phyloP scores from a whole-genome alignment of 2,888 invertebrate genomes.

The Oligia latruncula region DNA sequence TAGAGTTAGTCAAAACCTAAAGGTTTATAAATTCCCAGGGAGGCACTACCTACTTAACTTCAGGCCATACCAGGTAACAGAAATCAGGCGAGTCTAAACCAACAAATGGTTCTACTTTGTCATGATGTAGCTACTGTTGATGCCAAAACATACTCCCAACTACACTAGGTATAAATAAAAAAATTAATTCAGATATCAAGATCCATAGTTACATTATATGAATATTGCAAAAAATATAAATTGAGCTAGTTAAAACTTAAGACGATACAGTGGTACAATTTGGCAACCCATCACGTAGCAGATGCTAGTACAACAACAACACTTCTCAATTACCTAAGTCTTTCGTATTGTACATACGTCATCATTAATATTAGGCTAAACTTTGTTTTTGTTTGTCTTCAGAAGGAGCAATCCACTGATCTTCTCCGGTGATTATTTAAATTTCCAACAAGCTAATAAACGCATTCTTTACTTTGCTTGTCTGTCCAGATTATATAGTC shows the following conservation, averaged over 20 bases:
- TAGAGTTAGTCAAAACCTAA: not conserved
- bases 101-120: not conserved
- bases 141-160: conserved; percentile 10
- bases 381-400: conserved; percentile 28
- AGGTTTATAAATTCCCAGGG: not conserved
- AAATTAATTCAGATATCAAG: too few relatives aligned
- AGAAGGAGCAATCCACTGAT: not conserved
- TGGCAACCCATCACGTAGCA: conserved; percentile 41
- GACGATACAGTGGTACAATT: conserved; percentile 23
- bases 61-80: not conserved
- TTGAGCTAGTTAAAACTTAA: conserved; percentile 14
- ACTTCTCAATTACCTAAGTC: not conserved
- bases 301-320: conserved; percentile 39
- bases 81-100: not conserved
- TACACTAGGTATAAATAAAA: not conserved
- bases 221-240: too few relatives aligned
- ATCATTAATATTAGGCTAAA: conserved; percentile 23
- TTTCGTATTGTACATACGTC: conserved; percentile 18
- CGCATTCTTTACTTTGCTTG: conserved; percentile 3
- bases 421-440: not conserved
- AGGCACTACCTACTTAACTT: not conserved
- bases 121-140: not conserved
- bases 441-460: not conserved
- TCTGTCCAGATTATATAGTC: not conserved
- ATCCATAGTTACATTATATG: too few relatives aligned